A percentile compares a stretch with the other conserved stretches of the same genome.
phyloP scores from a whole-genome alignment of 2,888 invertebrate genomes.

The Creontiades dilutus region DNA sequence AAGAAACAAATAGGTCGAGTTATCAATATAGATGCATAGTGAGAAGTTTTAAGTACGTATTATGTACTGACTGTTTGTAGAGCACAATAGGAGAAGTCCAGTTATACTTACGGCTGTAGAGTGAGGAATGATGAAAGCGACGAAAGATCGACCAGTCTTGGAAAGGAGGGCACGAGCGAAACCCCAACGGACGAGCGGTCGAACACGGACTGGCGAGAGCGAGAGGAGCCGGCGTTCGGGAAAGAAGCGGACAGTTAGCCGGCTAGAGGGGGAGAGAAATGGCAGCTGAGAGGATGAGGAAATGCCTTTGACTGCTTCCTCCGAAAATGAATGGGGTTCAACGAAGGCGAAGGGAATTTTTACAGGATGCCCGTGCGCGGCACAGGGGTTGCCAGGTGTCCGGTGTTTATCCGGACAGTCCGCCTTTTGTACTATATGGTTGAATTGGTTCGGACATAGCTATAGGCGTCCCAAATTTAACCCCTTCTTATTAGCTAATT shows the following conservation, averaged over 20 bases:
- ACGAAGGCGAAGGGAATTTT: not conserved
- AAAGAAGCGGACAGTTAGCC: conserved; percentile 29
- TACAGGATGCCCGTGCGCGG: conserved; percentile 11
- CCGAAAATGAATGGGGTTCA: conserved; percentile 11
- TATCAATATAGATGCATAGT: no score
- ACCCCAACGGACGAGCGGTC: not conserved
- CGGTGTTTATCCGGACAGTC: no score
- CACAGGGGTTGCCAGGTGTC: not conserved
- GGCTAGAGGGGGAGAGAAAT: not conserved
- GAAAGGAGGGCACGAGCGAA: not conserved
- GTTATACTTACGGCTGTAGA: not conserved
- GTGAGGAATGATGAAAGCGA: not conserved
- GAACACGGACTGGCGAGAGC: conserved; percentile 15
- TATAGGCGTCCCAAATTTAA: no score
- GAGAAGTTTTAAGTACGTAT: no score
- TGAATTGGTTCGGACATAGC: no score
- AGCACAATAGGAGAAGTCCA: not conserved
- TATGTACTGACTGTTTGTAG: no score
- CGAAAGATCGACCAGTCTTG: conserved; percentile 2
- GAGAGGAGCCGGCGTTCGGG: not conserved
- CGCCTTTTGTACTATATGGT: no score
- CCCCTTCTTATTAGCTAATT: no score
- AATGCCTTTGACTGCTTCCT: conserved; percentile 26
- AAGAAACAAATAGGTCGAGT: no score
- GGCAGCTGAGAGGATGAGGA: conserved; percentile 35